Base-by-base conservation (phyloP, 2,113 vertebrate genomes). In the Alosa alosa region DNA sequence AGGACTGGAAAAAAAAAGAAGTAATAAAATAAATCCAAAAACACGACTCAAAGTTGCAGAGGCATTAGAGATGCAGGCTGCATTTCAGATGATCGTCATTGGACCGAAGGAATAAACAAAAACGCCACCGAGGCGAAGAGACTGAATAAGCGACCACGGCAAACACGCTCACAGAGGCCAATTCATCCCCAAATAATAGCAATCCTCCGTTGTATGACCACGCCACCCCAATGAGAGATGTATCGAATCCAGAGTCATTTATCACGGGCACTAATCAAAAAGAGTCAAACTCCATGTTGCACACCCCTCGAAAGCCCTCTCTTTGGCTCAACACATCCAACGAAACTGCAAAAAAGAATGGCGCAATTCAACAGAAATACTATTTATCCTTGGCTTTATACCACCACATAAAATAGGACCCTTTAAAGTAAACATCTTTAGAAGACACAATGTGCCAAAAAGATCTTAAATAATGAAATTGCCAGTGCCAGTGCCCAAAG, bases 391-490 rank as follows among this genome's bases (percentile, higher is more conserved):
- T 4, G 41, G 41, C 47, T 49, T 49, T 9, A 10, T 6, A 49
- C 47, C 47, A 49, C 6, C 47, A 49, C 47, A 49, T 44, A 13
- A 49, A 55, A 9, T 31, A 10, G 8, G 10, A 36, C 31, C 64
- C 1, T 31, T 72, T 72, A 82, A 47, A 41, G 10, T 36, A 57
- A 55, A 83, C 22, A 22, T 82, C 57, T 84, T 31, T 25, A 55
- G 6, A 84, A 86, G 81, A 84, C 81, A 57, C 85, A 84, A 41
- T 25, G 82, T 31, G 83, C 85, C 22, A 64, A 13, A 72, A 72
- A 31, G 89, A 87, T 89, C 89, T 91, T 88, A 90, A 93, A 91
- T 57, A 89, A 94, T 91, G 93, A 90, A 94, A 94, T 91, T 92
- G 93, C 93, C 92, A 90, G 45, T 8, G 9, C 90, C 93, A n/a